phyloP scores from a whole-genome alignment of 2,888 invertebrate genomes.

The Acrobasis suavella region DNA sequence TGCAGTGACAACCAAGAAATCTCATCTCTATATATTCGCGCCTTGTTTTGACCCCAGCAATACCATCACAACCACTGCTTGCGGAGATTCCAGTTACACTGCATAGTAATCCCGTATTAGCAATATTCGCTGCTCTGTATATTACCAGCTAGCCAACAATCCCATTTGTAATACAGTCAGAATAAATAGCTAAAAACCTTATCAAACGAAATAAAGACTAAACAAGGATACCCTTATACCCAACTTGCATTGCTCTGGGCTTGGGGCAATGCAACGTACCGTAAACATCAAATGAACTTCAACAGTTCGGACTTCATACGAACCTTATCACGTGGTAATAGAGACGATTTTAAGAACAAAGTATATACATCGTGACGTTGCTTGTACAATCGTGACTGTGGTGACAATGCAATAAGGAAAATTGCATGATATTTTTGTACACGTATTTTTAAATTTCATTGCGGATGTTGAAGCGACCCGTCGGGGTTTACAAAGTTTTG shows the following conservation, averaged over 20 bases:
- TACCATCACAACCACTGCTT: too few species aligned
- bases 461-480: constrained; percentile 14
- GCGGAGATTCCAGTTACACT: too few species aligned
- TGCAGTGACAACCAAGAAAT: too few species aligned
- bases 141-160: background rate
- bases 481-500: constrained; percentile 7
- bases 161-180: constrained; percentile 8
- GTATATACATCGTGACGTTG: background rate
- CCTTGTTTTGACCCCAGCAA: too few species aligned
- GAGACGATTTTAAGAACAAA: background rate
- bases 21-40: too few species aligned
- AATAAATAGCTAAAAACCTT: constrained; percentile 18
- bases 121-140: too few species aligned
- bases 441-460: constrained; percentile 22
- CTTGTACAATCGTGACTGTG: constrained; percentile 22
- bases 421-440: constrained; percentile 20
- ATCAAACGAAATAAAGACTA: constrained; percentile 8
- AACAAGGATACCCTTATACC: constrained; percentile 10
- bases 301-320: background rate
- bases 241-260: constrained; percentile 12
- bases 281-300: background rate
- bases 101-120: too few species aligned
- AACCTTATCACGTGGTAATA: background rate
- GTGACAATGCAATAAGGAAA: constrained; percentile 24
- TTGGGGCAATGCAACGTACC: constrained; percentile 14